These are phyloP conservation scores for Theropithecus gelada DNA, from an alignment of 2,113 vertebrate genomes.

Conservation along the genomic window DNA sequence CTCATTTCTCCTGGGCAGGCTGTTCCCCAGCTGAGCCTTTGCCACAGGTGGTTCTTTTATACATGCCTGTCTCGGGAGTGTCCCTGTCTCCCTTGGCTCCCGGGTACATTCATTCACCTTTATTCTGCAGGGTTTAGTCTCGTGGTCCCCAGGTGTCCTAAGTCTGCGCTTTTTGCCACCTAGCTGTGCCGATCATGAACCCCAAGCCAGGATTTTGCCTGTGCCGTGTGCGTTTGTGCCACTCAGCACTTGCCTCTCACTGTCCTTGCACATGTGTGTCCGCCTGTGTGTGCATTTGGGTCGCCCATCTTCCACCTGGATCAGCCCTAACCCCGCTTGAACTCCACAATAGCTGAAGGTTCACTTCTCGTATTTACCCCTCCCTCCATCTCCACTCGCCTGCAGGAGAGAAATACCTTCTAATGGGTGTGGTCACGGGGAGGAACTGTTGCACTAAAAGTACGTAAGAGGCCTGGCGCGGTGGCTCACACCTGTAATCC, in stretches of 20 bases:
- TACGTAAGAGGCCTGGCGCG: not conserved
- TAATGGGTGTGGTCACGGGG: too few species aligned
- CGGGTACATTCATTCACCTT: not conserved
- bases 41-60: rapidly evolving
- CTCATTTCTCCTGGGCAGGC: rapidly evolving
- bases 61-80: rapidly evolving
- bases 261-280: too few species aligned
- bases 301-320: not conserved
- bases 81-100: not conserved
- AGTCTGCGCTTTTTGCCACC: not conserved
- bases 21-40: rapidly evolving
- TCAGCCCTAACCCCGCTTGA: not conserved
- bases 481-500: not conserved
- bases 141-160: not conserved
- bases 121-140: too few species aligned
- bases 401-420: not conserved
- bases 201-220: not conserved
- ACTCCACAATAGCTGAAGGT: not conserved
- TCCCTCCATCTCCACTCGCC: rapidly evolving
- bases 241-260: not conserved
- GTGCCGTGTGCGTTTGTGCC: not conserved
- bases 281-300: not conserved
- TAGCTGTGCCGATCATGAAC: not conserved
- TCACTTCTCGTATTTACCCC: not conserved
- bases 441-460: not conserved